These are phyloP conservation scores for Scleropages formosus DNA, from an alignment of 2,797 vertebrate genomes.

Conservation along the genomic window DNA sequence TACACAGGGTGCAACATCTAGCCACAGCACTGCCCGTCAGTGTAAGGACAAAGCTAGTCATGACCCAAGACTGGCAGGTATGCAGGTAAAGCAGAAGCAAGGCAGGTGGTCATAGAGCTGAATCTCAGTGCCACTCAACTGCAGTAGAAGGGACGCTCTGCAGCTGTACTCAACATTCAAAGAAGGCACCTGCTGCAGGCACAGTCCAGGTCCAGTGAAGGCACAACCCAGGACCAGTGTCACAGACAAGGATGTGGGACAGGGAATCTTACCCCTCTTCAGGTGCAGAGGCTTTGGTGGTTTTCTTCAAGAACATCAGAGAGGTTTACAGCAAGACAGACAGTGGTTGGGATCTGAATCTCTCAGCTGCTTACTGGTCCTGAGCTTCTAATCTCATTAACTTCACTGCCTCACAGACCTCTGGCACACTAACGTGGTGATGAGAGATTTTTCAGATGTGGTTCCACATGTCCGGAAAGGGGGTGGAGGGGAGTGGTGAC, in stretches of 20 bases:
- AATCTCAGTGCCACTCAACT: too few relatives aligned
- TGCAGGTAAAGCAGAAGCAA: background rate
- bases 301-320: background rate
- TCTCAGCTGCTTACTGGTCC: conserved; percentile 37
- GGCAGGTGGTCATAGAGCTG: too few relatives aligned
- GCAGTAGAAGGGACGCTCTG: too few relatives aligned
- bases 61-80: background rate
- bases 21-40: too few relatives aligned
- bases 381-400: conserved; percentile 48
- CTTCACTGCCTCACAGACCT: conserved; percentile 37
- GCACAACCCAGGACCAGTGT: background rate
- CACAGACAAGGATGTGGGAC: background rate
- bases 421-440: conserved; percentile 13
- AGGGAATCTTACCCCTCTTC: background rate
- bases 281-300: background rate
- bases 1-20: background rate
- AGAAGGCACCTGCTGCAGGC: background rate
- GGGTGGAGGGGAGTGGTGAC: too few relatives aligned
- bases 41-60: background rate
- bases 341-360: conserved; percentile 6
- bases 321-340: background rate
- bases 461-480: background rate
- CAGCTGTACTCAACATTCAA: conserved; percentile 7
- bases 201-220: background rate
- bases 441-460: background rate